Base-by-base conservation (phyloP, 2,797 vertebrate species). In the Lutjanus campechanus region DNA sequence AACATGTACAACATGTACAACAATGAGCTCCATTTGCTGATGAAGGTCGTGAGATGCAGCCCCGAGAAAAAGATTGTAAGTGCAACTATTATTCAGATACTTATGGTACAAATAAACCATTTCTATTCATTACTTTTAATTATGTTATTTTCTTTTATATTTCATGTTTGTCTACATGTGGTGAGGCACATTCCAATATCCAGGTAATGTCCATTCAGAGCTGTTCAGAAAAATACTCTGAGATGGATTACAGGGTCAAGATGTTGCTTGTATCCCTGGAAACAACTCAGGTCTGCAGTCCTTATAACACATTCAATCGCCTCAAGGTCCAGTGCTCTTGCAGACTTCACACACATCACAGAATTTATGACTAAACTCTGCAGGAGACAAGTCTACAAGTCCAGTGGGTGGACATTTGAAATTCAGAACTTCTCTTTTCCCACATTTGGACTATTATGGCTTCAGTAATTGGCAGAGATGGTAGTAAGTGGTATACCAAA, bases 221-320 rank as follows among this genome's bases (percentile, higher is more conserved):
- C 19, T 17, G 56, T 25, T 22, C 2, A 63, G 49, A 65, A 40
- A 54, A 51, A 47, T 29, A 41, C 5, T 44, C 36, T 44, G 19
- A 74, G 25, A 74, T 46, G 49, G 25, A 75, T 58, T 46, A 61
- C 47, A 61, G n/a, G 55, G 51, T 71, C 61, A 76, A 19, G n/a
- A 62, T 63, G 51, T 66, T 16, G 5, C 25, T 61, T 43, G 44
- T 40, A 55, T 0, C 25, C 13, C 56, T 67, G 22, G 43, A 43
- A 77, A 29, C 11, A 25, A 51, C 1, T 56, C 43, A 71, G 60
- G n/a, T 73, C 49, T 72, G 19, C 49, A 10, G 66, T 55, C 17
- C 16, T 25, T 54, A 11, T 40, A 61, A 79, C 17, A 17, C 55
- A 58, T 62, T 67, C 13, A 4, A 9, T 50, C 29, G n/a, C 67